These are phyloP conservation scores for Colostygia pectinataria DNA, from an alignment of 2,888 invertebrate species.

Conservation along the genomic window DNA sequence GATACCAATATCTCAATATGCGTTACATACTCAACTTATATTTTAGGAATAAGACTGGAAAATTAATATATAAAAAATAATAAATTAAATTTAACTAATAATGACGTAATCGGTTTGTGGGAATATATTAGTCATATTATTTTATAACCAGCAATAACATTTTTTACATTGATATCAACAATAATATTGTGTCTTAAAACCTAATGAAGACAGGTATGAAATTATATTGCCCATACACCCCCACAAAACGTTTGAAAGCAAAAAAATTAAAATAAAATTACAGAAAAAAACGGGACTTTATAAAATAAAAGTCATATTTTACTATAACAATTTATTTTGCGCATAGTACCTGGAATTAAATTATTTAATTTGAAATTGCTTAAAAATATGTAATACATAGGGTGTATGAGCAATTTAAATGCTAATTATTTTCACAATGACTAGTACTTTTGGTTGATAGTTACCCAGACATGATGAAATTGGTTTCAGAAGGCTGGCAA, in stretches of 20 bases:
- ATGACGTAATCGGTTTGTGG: slow-evolving; percentile 66
- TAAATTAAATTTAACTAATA: slow-evolving; percentile 45
- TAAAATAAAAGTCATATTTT: slow-evolving; percentile 75
- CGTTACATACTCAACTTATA: not conserved
- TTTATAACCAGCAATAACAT: slow-evolving; percentile 38
- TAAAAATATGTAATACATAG: slow-evolving; percentile 61
- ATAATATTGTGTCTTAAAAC: slow-evolving; percentile 24
- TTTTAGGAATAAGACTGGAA: slow-evolving; percentile 28
- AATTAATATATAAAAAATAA: slow-evolving; percentile 33
- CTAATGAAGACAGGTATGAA: slow-evolving; percentile 27
- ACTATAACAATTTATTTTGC: slow-evolving; percentile 71
- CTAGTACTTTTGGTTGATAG: slow-evolving; percentile 14
- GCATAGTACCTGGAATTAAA: slow-evolving; percentile 37
- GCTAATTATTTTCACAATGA: slow-evolving; percentile 28
- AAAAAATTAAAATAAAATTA: slow-evolving; percentile 62
- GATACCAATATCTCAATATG: not conserved
- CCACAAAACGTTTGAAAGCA: slow-evolving; percentile 74
- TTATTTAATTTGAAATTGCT: slow-evolving; percentile 36
- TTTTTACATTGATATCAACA: slow-evolving; percentile 30
- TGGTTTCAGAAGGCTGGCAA: slow-evolving; percentile 22
- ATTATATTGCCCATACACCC: slow-evolving; percentile 80
- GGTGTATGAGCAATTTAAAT: slow-evolving; percentile 80
- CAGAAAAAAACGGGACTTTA: slow-evolving; percentile 68
- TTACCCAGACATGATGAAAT: slow-evolving; percentile 10
- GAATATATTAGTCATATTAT: slow-evolving; percentile 72